Percentiles rank a stretch among this genome's conserved stretches.
Conservation (phyloP, 2,888 invertebrate species). For the Epinotia demarniana region DNA sequence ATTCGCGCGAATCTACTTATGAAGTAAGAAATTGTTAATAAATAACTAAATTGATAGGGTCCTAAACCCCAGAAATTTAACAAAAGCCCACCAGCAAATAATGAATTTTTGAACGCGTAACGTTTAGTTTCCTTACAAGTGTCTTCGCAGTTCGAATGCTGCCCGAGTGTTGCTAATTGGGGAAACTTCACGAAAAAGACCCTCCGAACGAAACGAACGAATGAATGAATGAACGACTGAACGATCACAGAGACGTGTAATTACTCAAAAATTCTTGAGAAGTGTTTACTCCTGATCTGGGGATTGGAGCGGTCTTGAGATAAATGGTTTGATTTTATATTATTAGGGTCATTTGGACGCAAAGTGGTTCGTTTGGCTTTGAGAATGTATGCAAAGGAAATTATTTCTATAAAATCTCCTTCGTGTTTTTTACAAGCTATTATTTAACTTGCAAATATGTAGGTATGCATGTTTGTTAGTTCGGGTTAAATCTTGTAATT, state of each 20-base stretch:
- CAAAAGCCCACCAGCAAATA: slow-evolving; percentile 43
- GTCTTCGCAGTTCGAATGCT: slow-evolving; percentile 58
- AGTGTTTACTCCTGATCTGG: slow-evolving; percentile 46
- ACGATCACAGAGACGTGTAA: slow-evolving; percentile 67
- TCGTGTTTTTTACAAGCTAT: not conserved
- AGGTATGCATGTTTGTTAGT: too few relatives aligned
- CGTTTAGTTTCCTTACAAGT: slow-evolving; percentile 57
- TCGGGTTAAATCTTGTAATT: too few relatives aligned
- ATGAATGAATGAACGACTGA: slow-evolving; percentile 65
- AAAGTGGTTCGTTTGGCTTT: not conserved
- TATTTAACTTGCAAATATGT: not conserved
- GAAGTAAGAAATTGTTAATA: not conserved
- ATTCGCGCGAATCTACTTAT: too few relatives aligned
- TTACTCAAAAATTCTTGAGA: slow-evolving; percentile 68
- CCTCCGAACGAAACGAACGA: slow-evolving; percentile 48
- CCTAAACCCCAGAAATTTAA: not conserved
- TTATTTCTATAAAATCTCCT: not conserved
- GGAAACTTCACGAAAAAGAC: slow-evolving; percentile 55
- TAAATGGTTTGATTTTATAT: slow-evolving; percentile 30
- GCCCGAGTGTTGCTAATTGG: slow-evolving; percentile 60
- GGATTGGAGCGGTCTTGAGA: slow-evolving; percentile 6
- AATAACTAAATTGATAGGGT: not conserved
- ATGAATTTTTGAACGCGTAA: slow-evolving; percentile 53
- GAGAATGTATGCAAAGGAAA: not conserved
- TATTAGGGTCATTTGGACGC: not conserved